Evolutionary conservation across 1,140 invertebrate genomes (phyloP).

Genomic region (Drosophila watanabei): DNA sequence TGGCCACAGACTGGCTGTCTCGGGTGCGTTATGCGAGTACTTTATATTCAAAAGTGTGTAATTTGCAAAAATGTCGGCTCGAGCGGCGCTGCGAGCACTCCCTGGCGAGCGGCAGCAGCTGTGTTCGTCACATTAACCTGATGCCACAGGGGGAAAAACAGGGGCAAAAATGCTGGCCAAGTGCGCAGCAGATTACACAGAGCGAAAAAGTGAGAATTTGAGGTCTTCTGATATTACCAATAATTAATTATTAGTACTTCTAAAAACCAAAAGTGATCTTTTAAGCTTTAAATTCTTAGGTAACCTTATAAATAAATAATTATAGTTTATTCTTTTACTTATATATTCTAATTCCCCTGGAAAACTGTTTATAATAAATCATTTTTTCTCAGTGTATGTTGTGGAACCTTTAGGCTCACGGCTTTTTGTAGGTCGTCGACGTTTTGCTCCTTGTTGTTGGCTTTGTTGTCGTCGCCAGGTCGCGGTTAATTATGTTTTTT

Average conservation of each 20-base stretch:
- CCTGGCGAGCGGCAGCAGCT: constrained; percentile 57
- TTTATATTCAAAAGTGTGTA: constrained; percentile 84
- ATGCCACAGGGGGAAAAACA: constrained; percentile 30
- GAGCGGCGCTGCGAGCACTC: constrained; percentile 4
- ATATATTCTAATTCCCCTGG: too few relatives aligned
- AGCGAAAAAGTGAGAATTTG: background rate
- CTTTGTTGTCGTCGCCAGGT: constrained; percentile 54
- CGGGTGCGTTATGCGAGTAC: constrained; percentile 71
- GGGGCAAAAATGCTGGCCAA: constrained; percentile 8
- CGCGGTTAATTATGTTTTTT: constrained; percentile 83
- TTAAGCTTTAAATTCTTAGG: too few relatives aligned
- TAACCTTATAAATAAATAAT: too few relatives aligned
- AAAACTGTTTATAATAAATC: background rate
- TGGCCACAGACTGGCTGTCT: constrained; percentile 61
- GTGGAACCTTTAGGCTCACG: constrained; percentile 23
- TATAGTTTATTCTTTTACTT: too few relatives aligned
- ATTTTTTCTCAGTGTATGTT: constrained; percentile 2
- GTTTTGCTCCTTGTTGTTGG: constrained; percentile 22
- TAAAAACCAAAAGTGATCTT: too few relatives aligned
- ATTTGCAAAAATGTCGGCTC: constrained; percentile 73
- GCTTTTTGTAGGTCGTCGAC: constrained; percentile 45
- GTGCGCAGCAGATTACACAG: constrained; percentile 9
- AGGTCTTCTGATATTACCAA: rapidly evolving
- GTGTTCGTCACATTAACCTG: constrained; percentile 78
- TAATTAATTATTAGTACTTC: background rate